A percentile compares a stretch with the other conserved stretches of the same genome.
phyloP scores from a whole-genome alignment of 2,888 invertebrate genomes.

The Megamerina dolium region DNA sequence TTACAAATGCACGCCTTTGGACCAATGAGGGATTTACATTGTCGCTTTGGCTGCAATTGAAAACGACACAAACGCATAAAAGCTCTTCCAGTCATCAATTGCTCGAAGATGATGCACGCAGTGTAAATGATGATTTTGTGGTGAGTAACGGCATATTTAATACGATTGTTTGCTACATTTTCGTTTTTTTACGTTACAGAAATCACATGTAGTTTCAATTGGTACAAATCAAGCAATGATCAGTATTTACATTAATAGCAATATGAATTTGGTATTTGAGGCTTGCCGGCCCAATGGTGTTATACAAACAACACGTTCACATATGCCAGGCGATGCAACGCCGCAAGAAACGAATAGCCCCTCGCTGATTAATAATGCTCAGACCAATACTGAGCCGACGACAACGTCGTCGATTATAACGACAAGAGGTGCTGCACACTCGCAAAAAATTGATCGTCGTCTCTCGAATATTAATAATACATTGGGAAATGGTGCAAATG shows the following conservation, averaged over 20 bases:
- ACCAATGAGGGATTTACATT: constrained; percentile 41
- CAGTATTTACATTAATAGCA: constrained; percentile 41
- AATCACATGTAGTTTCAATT: constrained; percentile 45
- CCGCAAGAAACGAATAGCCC: constrained; percentile 2
- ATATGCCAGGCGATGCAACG: constrained; percentile 15
- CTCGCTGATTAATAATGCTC: neutral
- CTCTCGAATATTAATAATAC: no score
- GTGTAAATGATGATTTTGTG: constrained; percentile 33
- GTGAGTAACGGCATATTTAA: constrained; percentile 21
- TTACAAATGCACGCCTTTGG: constrained; percentile 43
- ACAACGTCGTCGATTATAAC: neutral
- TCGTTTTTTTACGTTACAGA: constrained; percentile 22
- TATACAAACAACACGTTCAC: constrained; percentile 20
- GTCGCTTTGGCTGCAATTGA: constrained; percentile 44
- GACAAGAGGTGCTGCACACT: neutral
- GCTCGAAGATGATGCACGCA: constrained; percentile 40
- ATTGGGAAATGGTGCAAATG: no score
- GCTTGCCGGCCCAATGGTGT: constrained; percentile 40
- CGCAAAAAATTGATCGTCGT: no score
- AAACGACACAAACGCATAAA: constrained; percentile 32
- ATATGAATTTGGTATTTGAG: constrained; percentile 42
- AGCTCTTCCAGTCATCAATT: constrained; percentile 33
- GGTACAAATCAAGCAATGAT: constrained; percentile 46
- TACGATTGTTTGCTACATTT: neutral
- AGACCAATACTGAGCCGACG: neutral